These are phyloP conservation scores for Calidris pygmaea DNA, from an alignment of 2,113 vertebrate genomes.

Conservation along the genomic window DNA sequence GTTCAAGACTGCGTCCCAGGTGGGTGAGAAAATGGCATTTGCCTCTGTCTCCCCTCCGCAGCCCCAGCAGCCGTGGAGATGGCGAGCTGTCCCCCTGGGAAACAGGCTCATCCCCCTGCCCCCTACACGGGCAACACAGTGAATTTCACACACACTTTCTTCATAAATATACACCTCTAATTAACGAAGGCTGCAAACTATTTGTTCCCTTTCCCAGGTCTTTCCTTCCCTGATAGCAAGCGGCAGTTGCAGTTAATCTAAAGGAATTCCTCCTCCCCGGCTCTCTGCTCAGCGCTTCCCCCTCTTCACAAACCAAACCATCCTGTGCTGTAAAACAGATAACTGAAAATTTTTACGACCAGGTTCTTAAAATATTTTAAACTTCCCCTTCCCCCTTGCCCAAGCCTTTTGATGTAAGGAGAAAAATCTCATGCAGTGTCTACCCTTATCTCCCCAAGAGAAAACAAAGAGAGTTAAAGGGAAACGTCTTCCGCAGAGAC, in stretches of 20 bases:
- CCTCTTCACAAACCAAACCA: slow-evolving; percentile 2
- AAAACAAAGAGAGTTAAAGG: slow-evolving; percentile 64
- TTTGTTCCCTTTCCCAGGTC: neutral
- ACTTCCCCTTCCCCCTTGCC: neutral
- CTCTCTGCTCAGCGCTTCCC: neutral
- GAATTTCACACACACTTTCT: neutral
- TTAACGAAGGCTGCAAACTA: too few relatives aligned
- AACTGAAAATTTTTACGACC: slow-evolving; percentile 10
- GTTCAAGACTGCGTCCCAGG: neutral
- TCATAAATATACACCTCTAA: neutral
- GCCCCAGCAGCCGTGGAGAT: neutral
- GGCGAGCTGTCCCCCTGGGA: neutral
- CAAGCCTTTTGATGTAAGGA: slow-evolving; percentile 39
- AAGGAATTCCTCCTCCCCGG: neutral
- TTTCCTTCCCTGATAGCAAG: neutral
- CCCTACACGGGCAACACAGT: fast-evolving
- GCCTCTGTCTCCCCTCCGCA: neutral
- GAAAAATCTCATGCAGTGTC: slow-evolving; percentile 10
- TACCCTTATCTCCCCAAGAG: slow-evolving; percentile 58
- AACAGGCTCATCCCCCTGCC: neutral
- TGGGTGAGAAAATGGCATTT: neutral
- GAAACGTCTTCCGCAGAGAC: slow-evolving; percentile 60
- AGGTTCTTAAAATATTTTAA: slow-evolving; percentile 46
- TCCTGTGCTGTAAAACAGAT: slow-evolving; percentile 1
- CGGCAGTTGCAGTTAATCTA: neutral